Evolutionary conservation across 1,140 invertebrate species (phyloP), one percentile per base, ranked within the genome.

Genomic region (Drosophila obscura): DNA sequence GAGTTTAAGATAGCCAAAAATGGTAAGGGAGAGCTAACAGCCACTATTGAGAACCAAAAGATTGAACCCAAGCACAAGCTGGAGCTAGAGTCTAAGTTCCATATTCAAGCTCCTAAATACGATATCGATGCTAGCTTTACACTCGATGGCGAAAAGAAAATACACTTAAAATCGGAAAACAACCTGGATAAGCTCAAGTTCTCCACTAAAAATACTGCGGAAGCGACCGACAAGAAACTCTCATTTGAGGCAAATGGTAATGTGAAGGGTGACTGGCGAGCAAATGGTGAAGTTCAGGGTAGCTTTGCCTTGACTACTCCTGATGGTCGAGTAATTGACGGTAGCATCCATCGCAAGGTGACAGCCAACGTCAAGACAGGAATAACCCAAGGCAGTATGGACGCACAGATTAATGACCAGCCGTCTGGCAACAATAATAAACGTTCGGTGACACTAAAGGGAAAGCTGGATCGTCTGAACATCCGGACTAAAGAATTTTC

Each of bases 71-170:
- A 95, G 73, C 89, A 91, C 16, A 91, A 87, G n/a, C 92, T 96
- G 35, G 95, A 95, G 80, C 92, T 93, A 9, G 94, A 95, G 4
- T 76, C 94, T 0, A 93, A 93, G 4, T 93, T 95, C 59, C 92
- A 92, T 0, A 92, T 94, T 0, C 91, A 93, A 24, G 91, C 93
- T 1, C 94, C 94, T 0, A 92, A 92, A 8, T 94, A 94, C 73
- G 93, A 94, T 41, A 93, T 94, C 0, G 94, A 94, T 22, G 62
- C 94, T 0, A 94, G 94, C 31, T 16, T 96, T 1, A 93, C 93
- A 51, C 94, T 94, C 7, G 94, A 96, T 82, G 95, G 94, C n/a
- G 94, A 94, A 11, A 95, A 95, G 50, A 94, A 94, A 71, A 68
- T 96, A 1, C 64, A 78, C 22, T 13, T 91, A 0, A 93, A 93